Conservation (phyloP, 1,140 invertebrate species). For the Venturia canescens region DNA sequence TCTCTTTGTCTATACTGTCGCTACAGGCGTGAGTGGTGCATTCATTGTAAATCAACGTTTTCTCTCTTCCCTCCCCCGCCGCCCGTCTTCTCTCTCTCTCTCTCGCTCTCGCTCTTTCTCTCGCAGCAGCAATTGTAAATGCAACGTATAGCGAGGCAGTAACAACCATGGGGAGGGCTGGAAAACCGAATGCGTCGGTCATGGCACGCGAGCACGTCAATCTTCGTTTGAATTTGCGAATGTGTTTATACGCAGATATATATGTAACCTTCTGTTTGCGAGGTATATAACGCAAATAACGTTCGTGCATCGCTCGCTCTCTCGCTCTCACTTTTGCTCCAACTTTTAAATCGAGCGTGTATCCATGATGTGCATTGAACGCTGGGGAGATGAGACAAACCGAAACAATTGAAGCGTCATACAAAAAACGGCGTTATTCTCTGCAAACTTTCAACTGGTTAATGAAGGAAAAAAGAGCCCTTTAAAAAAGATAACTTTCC, state of each 20-base stretch:
- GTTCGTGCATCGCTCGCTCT: constrained; percentile 11
- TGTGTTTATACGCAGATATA: background rate
- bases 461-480: background rate
- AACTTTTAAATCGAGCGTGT: background rate
- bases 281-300: constrained; percentile 13
- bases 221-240: constrained; percentile 36
- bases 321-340: background rate
- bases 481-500: background rate
- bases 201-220: constrained; percentile 45
- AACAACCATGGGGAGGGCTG: constrained; percentile 14
- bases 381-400: background rate
- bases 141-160: background rate
- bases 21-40: constrained; percentile 15
- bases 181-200: constrained; percentile 40
- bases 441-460: background rate
- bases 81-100: background rate
- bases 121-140: constrained; percentile 19
- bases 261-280: background rate
- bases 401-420: background rate
- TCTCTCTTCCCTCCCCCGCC: constrained; percentile 4
- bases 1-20: constrained; percentile 31
- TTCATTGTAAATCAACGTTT: constrained; percentile 42
- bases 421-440: background rate
- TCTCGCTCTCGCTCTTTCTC: background rate
- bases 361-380: background rate